phyloP scores from a whole-genome alignment of 2,113 vertebrate genomes.

The Vidua chalybeata region DNA sequence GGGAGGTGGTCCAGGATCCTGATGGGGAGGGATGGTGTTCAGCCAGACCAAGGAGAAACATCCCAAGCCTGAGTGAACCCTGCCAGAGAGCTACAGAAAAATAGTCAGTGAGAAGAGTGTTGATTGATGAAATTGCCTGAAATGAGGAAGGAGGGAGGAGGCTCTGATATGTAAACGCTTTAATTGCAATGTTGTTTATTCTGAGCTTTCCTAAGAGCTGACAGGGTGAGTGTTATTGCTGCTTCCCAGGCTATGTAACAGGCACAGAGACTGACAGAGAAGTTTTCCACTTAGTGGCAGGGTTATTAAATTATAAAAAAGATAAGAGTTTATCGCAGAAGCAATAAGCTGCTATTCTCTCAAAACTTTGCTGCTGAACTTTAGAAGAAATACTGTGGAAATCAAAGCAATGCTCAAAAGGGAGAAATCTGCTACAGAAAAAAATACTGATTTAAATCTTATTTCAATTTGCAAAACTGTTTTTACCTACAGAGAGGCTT shows the following conservation, averaged over 20 bases:
- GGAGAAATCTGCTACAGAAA: background rate
- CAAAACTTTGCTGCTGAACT: background rate
- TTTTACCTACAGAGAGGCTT: background rate
- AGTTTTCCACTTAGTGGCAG: background rate
- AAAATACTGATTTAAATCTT: background rate
- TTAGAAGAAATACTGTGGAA: background rate
- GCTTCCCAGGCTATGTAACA: background rate
- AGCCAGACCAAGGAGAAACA: background rate
- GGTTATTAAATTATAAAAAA: conserved; percentile 8
- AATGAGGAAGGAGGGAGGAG: background rate
- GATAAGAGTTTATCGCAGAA: background rate
- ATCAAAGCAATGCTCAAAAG: background rate
- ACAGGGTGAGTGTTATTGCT: background rate
- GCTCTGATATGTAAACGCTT: background rate
- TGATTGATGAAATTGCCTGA: background rate
- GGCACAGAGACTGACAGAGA: background rate
- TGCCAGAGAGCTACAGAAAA: background rate
- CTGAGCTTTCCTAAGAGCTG: background rate
- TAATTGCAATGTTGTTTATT: background rate
- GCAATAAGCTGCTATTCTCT: background rate
- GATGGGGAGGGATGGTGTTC: background rate
- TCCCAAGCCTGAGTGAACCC: background rate
- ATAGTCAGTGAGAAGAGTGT: background rate
- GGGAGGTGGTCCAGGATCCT: background rate
- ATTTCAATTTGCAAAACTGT: background rate